Conservation (phyloP, 37 sponge, comb jelly and placozoan genomes). For the Amphimedon queenslandica region DNA sequence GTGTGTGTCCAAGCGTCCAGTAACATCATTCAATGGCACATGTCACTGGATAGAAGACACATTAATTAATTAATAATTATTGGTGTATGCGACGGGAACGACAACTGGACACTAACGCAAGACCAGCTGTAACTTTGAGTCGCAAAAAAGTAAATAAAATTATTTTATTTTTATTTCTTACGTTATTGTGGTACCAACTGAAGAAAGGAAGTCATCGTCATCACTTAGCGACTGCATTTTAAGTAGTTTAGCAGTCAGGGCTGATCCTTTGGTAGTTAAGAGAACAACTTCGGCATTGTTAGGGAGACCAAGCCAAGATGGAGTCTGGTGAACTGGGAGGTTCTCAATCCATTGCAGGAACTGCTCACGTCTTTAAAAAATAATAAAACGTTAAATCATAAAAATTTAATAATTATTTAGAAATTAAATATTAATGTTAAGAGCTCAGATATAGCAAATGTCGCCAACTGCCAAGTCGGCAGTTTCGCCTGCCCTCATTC, state of each 20-base stretch:
- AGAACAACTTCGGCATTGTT: conserved; percentile 93
- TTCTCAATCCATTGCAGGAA: conserved; percentile 88
- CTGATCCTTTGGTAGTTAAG: conserved; percentile 55
- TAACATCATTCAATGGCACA: neutral
- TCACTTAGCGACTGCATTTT: conserved; percentile 83
- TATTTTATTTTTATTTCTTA: conserved; percentile 31
- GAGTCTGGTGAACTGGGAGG: conserved; percentile 87
- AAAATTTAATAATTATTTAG: neutral
- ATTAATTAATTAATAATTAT: conserved; percentile 33
- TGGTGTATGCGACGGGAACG: conserved; percentile 4
- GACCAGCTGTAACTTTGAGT: neutral
- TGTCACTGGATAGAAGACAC: neutral
- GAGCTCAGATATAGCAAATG: neutral
- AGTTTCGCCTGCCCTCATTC: neutral
- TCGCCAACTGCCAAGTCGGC: neutral
- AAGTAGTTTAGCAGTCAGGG: conserved; percentile 62
- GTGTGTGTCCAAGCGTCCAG: conserved; percentile 11
- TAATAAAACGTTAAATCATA: neutral
- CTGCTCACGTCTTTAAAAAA: conserved; percentile 77
- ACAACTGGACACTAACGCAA: neutral
- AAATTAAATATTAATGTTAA: neutral
- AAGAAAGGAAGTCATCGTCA: conserved; percentile 74
- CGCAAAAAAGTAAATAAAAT: conserved; percentile 5
- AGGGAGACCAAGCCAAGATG: conserved; percentile 96
- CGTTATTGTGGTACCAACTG: conserved; percentile 19